phyloP scores from a whole-genome alignment of 2,888 invertebrate species.

The Sipha maydis region DNA sequence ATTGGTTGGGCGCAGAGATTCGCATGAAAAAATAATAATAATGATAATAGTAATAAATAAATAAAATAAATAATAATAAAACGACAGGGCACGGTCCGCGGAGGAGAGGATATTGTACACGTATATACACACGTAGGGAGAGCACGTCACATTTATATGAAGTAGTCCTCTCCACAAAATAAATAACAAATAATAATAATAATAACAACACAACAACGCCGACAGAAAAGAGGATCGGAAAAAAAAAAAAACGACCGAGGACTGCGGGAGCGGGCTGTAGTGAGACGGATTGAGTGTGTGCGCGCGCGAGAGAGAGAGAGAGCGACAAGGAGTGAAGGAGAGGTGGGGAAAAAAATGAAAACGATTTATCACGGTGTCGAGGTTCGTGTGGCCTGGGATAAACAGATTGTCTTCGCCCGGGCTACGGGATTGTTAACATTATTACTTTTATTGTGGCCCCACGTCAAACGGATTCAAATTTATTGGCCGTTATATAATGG shows the following conservation, averaged over 20 bases:
- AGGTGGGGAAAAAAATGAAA: slow-evolving; percentile 63
- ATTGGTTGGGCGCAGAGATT: not conserved
- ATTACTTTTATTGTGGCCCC: slow-evolving; percentile 62
- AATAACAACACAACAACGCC: slow-evolving; percentile 49
- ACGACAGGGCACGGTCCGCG: slow-evolving; percentile 22
- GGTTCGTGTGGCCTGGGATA: slow-evolving; percentile 61
- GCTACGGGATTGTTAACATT: slow-evolving; percentile 63
- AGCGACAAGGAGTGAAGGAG: not conserved
- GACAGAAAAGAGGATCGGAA: slow-evolving; percentile 36
- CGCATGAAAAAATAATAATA: slow-evolving; percentile 23
- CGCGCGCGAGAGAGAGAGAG: not conserved
- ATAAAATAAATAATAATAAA: slow-evolving; percentile 45
- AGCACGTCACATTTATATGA: slow-evolving; percentile 59
- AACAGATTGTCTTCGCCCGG: slow-evolving; percentile 62
- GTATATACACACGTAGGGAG: not conserved
- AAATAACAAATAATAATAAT: slow-evolving; percentile 61
- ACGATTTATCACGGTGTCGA: slow-evolving; percentile 63
- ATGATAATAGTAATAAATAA: not conserved
- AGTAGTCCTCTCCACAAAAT: slow-evolving; percentile 61
- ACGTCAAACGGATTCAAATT: slow-evolving; percentile 64
- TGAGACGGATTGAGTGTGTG: not conserved
- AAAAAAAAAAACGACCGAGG: slow-evolving; percentile 20
- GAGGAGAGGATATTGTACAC: not conserved
- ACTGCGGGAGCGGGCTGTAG: not conserved
- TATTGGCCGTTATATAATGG: slow-evolving; percentile 65